Evolutionary conservation across 2,113 vertebrate species (phyloP), one percentile per base, ranked within the genome.

Genomic region (Lycaon pictus): DNA sequence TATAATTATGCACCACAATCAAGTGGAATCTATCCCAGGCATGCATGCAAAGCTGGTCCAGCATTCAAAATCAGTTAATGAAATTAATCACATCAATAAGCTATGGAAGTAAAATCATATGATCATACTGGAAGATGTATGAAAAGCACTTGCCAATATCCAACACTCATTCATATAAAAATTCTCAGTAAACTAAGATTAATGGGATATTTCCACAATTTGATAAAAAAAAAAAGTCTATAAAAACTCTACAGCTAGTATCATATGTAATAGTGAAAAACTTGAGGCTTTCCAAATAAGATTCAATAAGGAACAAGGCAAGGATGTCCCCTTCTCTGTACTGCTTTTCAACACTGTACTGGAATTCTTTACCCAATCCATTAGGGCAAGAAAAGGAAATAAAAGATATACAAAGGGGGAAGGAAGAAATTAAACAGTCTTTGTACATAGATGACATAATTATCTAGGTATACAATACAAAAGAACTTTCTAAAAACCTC

Each of bases 401-500:
- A 82, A 55, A 88, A 92, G 56, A 55, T 74, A 71, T 53, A 74
- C 19, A 80, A n/a, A 80, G n/a, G 69, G 37, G 29, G 10, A 95
- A 88, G 37, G 22, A 95, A 90, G 53, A 84, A 90, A 86, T 71
- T 79, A 91, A 95, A 62, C 72, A 53, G 35, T 23, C 17, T 91
- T 95, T 91, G 32, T 62, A 71, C 12, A 60, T 19, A 95, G 23
- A 79, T 43, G 53, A 29, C 58, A 58, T 19, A 19, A 71, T 25
- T 1, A 0, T 79, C 37, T 85, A 85, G 17, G 29, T 8, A 85
- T 43, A 60, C 84, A 72, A 62, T 62, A 25, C 11, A 60, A 35
- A 90, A 79, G 6, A 94, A 53, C 22, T 55, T 32, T 56, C 55
- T 17, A 37, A 86, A 65, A 69, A 56, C 23, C 9, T 60, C 48